Base-by-base conservation (phyloP, 2,888 invertebrate genomes). In the Brachylomia viminalis region DNA sequence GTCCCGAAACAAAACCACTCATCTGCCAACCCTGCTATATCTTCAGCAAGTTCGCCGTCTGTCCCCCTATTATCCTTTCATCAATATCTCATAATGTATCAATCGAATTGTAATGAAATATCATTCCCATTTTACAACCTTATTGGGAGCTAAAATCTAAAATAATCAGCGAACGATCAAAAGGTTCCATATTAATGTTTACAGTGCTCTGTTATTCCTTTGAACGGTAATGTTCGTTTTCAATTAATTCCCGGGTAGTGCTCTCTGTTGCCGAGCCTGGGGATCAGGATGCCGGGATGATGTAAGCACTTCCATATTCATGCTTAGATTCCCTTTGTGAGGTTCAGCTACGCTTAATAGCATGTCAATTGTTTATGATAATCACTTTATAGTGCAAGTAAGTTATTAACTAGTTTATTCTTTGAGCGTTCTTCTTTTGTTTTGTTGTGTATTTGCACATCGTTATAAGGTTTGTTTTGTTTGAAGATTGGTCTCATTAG, bases 151-250 rank as follows among this genome's bases (percentile, higher is more conserved):
- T 68, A 47, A n/a, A 77, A 83, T 85, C 79, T 80, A 58, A 77
- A 86, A 86, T 81, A 87, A 86, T 87, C 80, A 75, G 54, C n/a
- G 59, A 75, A 71, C 61, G 70, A 83, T 87, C 84, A 80, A 82
- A 83, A 76, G 75, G 75, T 70, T 76, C 17, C 80, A 79, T 82
- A 80, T 86, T 87, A 87, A 83, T 80, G 83, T 86, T 86, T 73
- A 75, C 81, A 70, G 38, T 79, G 33, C 72, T 81, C 65, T 75
- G 76, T 72, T 85, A 84, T 83, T 85, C 79, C 83, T 83, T 80
- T 78, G 74, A 86, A 81, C 76, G 54, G 64, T 77, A 74, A 79
- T 84, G 59, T 79, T 83, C 79, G 52, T 86, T 86, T 86, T 78
- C 84, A 85, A 87, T 87, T 87, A 83, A 86, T 81, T 77, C 75